A percentile compares a stretch with the other conserved stretches of the same genome.
phyloP scores from a whole-genome alignment of 2,113 vertebrate genomes.

The Spilogale gracilis region DNA sequence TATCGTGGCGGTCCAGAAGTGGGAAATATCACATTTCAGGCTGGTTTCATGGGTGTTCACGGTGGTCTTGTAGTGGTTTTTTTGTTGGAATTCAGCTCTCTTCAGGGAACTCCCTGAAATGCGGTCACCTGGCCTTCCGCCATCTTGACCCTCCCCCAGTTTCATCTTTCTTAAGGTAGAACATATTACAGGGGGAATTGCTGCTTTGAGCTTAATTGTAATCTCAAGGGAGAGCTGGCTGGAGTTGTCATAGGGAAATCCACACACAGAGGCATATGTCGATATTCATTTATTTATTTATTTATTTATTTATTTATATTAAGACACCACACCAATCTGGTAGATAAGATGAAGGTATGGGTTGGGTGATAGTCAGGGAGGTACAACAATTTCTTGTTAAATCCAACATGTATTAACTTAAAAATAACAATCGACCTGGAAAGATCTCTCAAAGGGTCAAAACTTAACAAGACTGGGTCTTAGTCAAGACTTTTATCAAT shows the following conservation, averaged over 20 bases:
- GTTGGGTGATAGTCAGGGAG: not conserved
- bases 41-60: no score
- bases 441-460: not conserved
- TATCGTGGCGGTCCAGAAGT: no score
- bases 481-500: not conserved
- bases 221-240: not conserved
- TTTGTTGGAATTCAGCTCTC: no score
- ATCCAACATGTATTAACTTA: constrained; percentile 23
- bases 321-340: not conserved
- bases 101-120: no score
- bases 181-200: constrained; percentile 3
- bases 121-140: no score
- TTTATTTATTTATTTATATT: not conserved
- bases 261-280: not conserved
- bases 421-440: not conserved
- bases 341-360: not conserved
- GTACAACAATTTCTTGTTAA: not conserved
- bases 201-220: constrained; percentile 46
- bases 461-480: not conserved
- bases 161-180: constrained; percentile 59
- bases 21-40: no score
- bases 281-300: not conserved
- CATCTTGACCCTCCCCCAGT: no score
- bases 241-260: not conserved
- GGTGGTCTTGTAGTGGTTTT: no score